A percentile compares a stretch with the other conserved stretches of the same genome.
Evolutionary conservation across 1,140 invertebrate species (phyloP).

Genomic region (Aphaenogaster rudis): DNA sequence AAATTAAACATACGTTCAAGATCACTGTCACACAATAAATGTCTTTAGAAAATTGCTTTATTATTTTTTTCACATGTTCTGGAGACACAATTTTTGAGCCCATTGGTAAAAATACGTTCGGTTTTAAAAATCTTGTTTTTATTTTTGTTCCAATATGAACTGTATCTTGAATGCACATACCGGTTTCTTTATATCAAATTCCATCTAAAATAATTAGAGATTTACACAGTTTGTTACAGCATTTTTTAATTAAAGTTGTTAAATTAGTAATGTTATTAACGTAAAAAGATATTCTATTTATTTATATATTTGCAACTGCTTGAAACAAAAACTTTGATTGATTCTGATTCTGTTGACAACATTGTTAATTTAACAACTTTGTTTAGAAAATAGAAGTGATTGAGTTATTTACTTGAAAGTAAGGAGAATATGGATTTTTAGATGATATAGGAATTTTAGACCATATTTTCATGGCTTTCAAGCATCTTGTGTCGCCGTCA

Average conservation of each 20-base stretch:
- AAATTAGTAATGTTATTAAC: not conserved
- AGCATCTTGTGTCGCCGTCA: not conserved
- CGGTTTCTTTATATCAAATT: not conserved
- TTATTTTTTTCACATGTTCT: slow-evolving; percentile 6
- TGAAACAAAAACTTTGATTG: no score
- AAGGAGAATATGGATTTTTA: slow-evolving; percentile 8
- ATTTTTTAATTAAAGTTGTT: not conserved
- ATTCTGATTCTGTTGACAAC: not conserved
- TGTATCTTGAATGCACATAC: not conserved
- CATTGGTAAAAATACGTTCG: not conserved
- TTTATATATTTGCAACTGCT: not conserved
- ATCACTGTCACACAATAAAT: slow-evolving; percentile 1
- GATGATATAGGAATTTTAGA: slow-evolving; percentile 15
- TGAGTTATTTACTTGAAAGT: not conserved
- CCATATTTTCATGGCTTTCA: slow-evolving; percentile 14
- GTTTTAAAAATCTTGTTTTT: not conserved
- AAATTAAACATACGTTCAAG: not conserved
- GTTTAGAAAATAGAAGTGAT: not conserved
- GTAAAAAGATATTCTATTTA: not conserved
- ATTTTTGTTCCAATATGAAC: slow-evolving; percentile 10
- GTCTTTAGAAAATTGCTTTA: slow-evolving; percentile 1
- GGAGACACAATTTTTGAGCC: not conserved
- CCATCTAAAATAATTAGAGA: not conserved
- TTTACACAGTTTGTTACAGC: not conserved
- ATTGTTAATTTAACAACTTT: not conserved